phyloP scores from a whole-genome alignment of 2,113 vertebrate species.

The Ptilorrhoa leucosticta region DNA sequence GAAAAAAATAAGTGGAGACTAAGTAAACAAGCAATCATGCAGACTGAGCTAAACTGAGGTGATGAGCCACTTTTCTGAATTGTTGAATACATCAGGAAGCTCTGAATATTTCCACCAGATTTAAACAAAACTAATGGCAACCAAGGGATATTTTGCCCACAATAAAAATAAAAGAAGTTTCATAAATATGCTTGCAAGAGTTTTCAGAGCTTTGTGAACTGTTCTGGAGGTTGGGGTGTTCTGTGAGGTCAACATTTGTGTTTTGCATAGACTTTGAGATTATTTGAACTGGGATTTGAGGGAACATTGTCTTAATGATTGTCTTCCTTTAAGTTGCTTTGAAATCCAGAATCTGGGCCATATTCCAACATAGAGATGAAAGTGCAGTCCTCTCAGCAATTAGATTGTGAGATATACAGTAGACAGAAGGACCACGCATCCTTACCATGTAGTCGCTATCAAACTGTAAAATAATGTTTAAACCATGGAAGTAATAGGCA shows the following conservation, averaged over 20 bases:
- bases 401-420: constrained; percentile 7
- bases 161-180: constrained; percentile 48
- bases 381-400: constrained; percentile 35
- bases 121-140: constrained; percentile 79
- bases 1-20: constrained; percentile 72
- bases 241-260: constrained; percentile 68
- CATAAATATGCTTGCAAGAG: constrained; percentile 64
- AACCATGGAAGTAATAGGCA: constrained; percentile 19
- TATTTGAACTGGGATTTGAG: constrained; percentile 77
- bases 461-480: constrained; percentile 21
- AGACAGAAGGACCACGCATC: not conserved
- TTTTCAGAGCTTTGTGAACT: constrained; percentile 54
- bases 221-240: constrained; percentile 61
- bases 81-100: constrained; percentile 52
- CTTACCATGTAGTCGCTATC: constrained; percentile 8
- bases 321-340: constrained; percentile 68
- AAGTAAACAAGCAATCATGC: constrained; percentile 63
- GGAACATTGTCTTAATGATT: constrained; percentile 71
- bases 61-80: constrained; percentile 46
- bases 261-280: constrained; percentile 70
- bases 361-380: constrained; percentile 62
- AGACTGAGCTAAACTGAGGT: constrained; percentile 34
- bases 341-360: constrained; percentile 69
- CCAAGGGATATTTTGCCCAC: constrained; percentile 71
- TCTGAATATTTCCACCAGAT: constrained; percentile 74